Evolutionary conservation across 1,140 invertebrate genomes (phyloP), one percentile per base, ranked within the genome.

Genomic region (Ceratosolen fusciceps): DNA sequence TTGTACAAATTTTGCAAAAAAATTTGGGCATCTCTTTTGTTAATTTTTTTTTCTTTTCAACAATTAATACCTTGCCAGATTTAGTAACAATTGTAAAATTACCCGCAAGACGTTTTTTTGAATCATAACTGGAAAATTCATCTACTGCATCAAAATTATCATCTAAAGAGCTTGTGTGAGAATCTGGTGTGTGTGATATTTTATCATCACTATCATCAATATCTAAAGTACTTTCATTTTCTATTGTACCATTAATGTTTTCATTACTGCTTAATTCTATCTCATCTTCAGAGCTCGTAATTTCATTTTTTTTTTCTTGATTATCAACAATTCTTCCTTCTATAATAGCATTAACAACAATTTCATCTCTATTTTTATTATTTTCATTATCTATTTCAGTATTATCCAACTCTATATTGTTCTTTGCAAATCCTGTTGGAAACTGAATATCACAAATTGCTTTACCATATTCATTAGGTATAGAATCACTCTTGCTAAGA

Each of bases 21-120:
- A 90, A 90, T 39, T 83, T 89, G 0, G 89, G 86, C 0, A 84
- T 85, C 52, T 90, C 90, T 65, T 90, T 90, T 2, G 90, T 90
- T 7, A 90, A 65, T 47, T 90, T 90, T 49, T 89, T 90, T 43
- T 86, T 86, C 56, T 90, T 90, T 39, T 90, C 89, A 0, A 90
- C 86, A 7, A 90, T 89, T 7, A 90, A 47, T 34, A 90, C 88
- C 60, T 90, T 88, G 0, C 89, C 89, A 5, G 85, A 86, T 58
- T 90, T 90, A 8, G 89, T 88, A 0, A 88, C 89, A 0, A 90
- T 85, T 0, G 87, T 85, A 56, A 89, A 90, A 54, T 90, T 89
- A 1, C 86, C 89, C 9, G 83, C 72, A 0, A 82, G 52, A 29
- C 85, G 83, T 75, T 90, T 90, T 43, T 89, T 88, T 0, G 85